phyloP scores from a whole-genome alignment of 2,797 vertebrate species.

The Potorous gilbertii region DNA sequence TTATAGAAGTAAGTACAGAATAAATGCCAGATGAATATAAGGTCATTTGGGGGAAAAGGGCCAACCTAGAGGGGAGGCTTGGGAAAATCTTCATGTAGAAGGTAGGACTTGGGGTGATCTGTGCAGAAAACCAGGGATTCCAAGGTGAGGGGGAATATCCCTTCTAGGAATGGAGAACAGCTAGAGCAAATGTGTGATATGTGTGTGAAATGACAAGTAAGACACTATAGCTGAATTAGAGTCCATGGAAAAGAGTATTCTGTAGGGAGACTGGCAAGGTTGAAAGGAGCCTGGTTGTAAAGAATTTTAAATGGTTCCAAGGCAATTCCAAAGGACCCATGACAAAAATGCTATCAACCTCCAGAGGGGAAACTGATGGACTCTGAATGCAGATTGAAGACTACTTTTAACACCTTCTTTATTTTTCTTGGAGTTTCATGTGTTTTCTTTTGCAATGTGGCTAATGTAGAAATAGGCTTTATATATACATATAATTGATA shows the following conservation, averaged over 20 bases:
- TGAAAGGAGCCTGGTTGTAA: background rate
- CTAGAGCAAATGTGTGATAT: background rate
- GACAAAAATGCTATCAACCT: background rate
- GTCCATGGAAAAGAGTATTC: background rate
- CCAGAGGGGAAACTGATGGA: background rate
- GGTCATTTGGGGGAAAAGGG: background rate
- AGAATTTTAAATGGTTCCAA: background rate
- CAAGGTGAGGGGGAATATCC: background rate
- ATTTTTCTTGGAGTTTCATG: background rate
- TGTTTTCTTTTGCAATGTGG: background rate
- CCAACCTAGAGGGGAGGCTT: background rate
- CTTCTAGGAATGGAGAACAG: background rate
- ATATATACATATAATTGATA: background rate
- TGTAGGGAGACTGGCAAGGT: background rate
- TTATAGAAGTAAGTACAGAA: background rate
- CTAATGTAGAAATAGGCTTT: background rate
- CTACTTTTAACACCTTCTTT: background rate
- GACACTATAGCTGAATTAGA: background rate
- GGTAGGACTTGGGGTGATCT: background rate
- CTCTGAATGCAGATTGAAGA: background rate
- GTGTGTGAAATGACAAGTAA: background rate
- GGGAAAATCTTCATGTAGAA: background rate
- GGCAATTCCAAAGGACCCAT: background rate
- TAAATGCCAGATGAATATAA: background rate
- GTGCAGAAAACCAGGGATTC: background rate